These are phyloP conservation scores for Mirounga angustirostris DNA, from an alignment of 2,113 vertebrate species.

Conservation along the genomic window DNA sequence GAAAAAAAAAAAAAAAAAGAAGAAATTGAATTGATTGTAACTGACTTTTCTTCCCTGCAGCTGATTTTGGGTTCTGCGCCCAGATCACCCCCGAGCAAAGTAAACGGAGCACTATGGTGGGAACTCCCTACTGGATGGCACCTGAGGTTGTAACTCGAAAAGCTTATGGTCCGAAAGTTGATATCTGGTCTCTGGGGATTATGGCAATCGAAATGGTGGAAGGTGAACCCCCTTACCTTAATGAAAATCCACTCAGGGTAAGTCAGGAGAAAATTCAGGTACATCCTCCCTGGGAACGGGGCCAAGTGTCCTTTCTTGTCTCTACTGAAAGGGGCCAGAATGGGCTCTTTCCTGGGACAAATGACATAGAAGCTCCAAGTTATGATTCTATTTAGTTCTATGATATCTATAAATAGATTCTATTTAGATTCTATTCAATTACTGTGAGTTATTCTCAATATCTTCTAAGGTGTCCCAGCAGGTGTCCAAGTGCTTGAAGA, in stretches of 20 bases:
- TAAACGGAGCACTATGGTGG: constrained; percentile 99
- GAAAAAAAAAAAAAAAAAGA: not conserved
- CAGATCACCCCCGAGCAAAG: constrained; percentile 99
- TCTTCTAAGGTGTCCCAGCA: not conserved
- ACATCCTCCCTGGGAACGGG: not conserved
- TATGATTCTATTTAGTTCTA: not conserved
- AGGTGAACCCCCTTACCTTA: constrained; percentile 99
- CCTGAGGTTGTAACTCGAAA: constrained; percentile 99
- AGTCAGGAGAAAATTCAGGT: constrained; percentile 68
- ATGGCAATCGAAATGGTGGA: constrained; percentile 99
- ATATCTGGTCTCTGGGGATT: constrained; percentile 99
- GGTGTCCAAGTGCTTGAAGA: not conserved
- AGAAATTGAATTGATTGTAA: constrained; percentile 66
- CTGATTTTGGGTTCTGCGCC: constrained; percentile 99
- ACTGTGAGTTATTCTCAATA: not conserved
- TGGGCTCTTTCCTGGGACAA: not conserved
- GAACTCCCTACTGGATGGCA: constrained; percentile 99
- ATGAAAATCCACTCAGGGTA: constrained; percentile 99
- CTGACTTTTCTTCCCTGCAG: constrained; percentile 85
- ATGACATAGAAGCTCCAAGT: not conserved
- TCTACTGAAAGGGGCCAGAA: constrained; percentile 5
- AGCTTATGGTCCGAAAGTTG: constrained; percentile 98
- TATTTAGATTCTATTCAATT: not conserved
- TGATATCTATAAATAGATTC: too few relatives aligned
- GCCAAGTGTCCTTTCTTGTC: not conserved